These are phyloP conservation scores for Erythrocercus mccallii DNA, from an alignment of 2,113 vertebrate genomes.

Conservation along the genomic window DNA sequence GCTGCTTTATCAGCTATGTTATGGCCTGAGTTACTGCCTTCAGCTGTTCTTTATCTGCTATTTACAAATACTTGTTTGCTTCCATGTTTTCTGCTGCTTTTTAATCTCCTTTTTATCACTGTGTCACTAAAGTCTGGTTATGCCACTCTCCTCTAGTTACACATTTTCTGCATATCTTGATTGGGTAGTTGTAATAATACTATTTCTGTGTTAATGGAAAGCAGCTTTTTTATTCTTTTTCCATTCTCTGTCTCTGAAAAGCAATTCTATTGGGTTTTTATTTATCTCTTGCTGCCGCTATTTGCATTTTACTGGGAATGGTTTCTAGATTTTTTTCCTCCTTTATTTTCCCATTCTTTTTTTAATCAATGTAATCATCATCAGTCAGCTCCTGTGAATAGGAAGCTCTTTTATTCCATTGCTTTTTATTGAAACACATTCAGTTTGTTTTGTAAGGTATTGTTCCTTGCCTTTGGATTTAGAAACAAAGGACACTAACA, in stretches of 20 bases:
- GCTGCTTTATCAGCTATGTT: constrained; percentile 26
- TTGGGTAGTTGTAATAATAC: neutral
- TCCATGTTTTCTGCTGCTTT: neutral
- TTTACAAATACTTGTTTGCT: constrained; percentile 10
- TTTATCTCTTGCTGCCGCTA: neutral
- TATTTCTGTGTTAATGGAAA: constrained; percentile 4
- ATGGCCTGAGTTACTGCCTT: constrained; percentile 3
- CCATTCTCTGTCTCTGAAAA: neutral
- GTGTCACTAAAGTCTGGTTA: neutral
- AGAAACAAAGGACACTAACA: neutral
- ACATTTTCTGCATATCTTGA: constrained; percentile 1
- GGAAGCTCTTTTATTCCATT: neutral
- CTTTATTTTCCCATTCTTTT: neutral
- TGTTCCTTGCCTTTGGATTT: neutral
- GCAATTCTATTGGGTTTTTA: neutral
- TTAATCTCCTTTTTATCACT: neutral
- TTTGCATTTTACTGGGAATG: constrained; percentile 8
- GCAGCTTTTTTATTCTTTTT: neutral
- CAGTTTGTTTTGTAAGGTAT: neutral
- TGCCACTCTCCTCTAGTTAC: neutral
- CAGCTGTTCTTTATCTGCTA: constrained; percentile 9
- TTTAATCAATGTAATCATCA: neutral
- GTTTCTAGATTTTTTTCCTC: neutral
- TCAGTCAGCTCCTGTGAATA: neutral
- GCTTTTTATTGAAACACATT: neutral